A percentile compares a stretch with the other conserved stretches of the same genome.
Conservation (phyloP, 1,140 invertebrate species). For the Tribolium castaneum region DNA sequence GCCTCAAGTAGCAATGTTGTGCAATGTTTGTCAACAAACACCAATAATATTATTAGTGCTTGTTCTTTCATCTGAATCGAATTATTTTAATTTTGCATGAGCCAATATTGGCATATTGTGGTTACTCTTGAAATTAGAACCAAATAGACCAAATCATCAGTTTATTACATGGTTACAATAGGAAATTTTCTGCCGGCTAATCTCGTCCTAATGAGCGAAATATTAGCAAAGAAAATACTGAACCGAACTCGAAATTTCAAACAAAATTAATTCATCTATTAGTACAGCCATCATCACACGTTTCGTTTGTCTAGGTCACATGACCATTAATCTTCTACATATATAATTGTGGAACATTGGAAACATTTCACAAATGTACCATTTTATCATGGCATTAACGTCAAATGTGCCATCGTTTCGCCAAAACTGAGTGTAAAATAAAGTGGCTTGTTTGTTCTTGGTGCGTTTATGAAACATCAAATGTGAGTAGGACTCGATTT, state of each 20-base stretch:
- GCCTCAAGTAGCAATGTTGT: neutral
- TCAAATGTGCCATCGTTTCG: neutral
- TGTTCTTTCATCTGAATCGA: neutral
- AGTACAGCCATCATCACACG: neutral
- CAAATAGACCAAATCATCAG: neutral
- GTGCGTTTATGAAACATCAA: conserved; percentile 18
- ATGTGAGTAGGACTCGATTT: conserved; percentile 16
- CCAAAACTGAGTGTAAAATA: conserved; percentile 1
- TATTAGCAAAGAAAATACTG: neutral
- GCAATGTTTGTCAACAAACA: neutral
- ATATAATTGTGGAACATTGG: conserved; percentile 28
- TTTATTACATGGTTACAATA: neutral
- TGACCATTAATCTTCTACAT: conserved; percentile 10
- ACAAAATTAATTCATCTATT: conserved; percentile 5
- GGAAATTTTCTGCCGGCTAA: neutral
- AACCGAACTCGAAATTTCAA: neutral
- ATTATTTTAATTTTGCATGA: neutral
- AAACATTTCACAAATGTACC: conserved; percentile 1
- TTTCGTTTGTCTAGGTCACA: neutral
- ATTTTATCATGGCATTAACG: conserved; percentile 13
- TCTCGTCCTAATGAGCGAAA: neutral
- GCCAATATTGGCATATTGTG: neutral
- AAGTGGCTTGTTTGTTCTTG: conserved; percentile 18
- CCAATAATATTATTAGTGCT: neutral
- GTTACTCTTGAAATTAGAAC: neutral